These are phyloP conservation scores for Thera britannica DNA, from an alignment of 2,888 invertebrate genomes.

Conservation along the genomic window DNA sequence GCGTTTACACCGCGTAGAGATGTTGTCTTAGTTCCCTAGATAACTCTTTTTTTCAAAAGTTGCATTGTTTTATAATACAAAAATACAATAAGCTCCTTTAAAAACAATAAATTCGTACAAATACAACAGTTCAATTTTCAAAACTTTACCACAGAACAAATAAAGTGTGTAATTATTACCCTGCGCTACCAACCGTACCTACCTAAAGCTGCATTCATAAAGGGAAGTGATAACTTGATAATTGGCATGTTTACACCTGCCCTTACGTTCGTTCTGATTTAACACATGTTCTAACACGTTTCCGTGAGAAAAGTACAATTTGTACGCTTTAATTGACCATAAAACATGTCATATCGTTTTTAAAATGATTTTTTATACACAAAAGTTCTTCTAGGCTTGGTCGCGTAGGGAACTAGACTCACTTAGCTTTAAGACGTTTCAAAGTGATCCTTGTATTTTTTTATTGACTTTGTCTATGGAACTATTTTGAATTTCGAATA, in stretches of 20 bases:
- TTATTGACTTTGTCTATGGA: too few relatives aligned
- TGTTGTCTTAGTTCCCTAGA: too few relatives aligned
- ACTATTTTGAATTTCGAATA: too few relatives aligned
- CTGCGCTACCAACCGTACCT: slow-evolving; percentile 25
- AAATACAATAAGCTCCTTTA: not conserved
- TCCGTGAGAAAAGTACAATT: slow-evolving; percentile 34
- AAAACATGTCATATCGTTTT: not conserved
- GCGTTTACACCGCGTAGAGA: too few relatives aligned
- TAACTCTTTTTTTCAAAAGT: too few relatives aligned
- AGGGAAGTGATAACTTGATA: slow-evolving; percentile 78
- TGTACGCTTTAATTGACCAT: slow-evolving; percentile 32
- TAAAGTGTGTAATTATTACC: not conserved
- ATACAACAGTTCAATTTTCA: too few relatives aligned
- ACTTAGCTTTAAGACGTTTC: too few relatives aligned
- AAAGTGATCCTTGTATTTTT: too few relatives aligned
- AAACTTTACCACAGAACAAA: not conserved
- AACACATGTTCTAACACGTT: slow-evolving; percentile 40
- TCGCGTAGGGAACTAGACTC: too few relatives aligned
- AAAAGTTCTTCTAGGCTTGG: too few relatives aligned
- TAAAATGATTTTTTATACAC: too few relatives aligned
- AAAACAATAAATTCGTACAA: not conserved
- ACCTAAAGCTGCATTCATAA: slow-evolving; percentile 34
- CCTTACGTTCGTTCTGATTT: slow-evolving; percentile 36
- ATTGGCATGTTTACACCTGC: slow-evolving; percentile 77
- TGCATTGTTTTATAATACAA: not conserved